Conservation (phyloP, 1,140 invertebrate genomes). For the Bombyx mandarina region DNA sequence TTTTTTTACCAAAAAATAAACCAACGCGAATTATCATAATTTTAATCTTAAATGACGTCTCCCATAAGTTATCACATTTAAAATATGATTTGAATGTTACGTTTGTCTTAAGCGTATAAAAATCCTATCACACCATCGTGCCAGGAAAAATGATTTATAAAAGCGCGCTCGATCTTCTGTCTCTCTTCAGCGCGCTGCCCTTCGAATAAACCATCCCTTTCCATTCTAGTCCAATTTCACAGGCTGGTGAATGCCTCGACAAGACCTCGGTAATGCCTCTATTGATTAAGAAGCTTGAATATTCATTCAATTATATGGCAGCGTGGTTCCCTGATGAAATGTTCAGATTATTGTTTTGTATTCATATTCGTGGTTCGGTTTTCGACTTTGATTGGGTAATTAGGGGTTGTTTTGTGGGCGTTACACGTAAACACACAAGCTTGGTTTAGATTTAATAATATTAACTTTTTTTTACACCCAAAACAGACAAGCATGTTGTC, state of each 20-base stretch:
- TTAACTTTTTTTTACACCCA: too few relatives aligned
- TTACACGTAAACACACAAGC: too few relatives aligned
- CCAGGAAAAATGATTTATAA: constrained; percentile 69
- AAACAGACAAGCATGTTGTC: too few relatives aligned
- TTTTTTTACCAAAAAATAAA: too few relatives aligned
- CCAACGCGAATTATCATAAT: neutral
- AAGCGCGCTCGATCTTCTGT: constrained; percentile 35
- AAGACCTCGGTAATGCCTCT: constrained; percentile 55
- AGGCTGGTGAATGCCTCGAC: constrained; percentile 54
- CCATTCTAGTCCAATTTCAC: constrained; percentile 62
- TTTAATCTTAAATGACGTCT: neutral
- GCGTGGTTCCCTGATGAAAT: constrained; percentile 48
- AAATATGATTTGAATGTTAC: neutral
- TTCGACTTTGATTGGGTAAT: too few relatives aligned
- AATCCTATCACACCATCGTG: constrained; percentile 39
- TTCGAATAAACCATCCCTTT: constrained; percentile 29
- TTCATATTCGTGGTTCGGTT: too few relatives aligned
- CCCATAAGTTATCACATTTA: neutral
- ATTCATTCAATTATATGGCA: constrained; percentile 66
- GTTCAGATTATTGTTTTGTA: constrained; percentile 28
- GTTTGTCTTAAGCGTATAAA: constrained; percentile 10
- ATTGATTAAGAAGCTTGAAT: constrained; percentile 69
- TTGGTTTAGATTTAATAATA: too few relatives aligned
- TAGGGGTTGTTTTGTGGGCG: too few relatives aligned
- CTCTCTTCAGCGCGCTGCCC: constrained; percentile 22